Evolutionary conservation across 2,888 invertebrate species (phyloP), one percentile per base, ranked within the genome.

Genomic region (Chymomyza procnemis): DNA sequence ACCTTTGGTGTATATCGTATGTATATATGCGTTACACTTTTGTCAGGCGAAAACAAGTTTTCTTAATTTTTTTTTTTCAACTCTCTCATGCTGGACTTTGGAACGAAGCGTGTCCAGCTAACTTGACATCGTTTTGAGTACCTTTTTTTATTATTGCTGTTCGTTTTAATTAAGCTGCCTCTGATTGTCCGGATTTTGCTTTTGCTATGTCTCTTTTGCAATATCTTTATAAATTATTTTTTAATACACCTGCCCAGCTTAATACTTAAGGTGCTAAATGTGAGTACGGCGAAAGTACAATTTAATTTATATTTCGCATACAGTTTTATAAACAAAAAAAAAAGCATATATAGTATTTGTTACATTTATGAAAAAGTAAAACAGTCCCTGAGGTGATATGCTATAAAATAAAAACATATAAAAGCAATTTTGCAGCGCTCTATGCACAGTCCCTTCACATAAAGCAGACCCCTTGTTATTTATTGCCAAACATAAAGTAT

Each of bases 181-280:
- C 55, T 62, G 54, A 63, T 63, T 50, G 50, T 61, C 46, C 59
- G 60, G 52, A 41, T 64, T 56, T n/a, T 12, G 18, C 14, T 8
- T 50, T 50, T 50, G 18, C 34, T 41, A 12, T 5, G 3, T 41
- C 12, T 41, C 30, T 34, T 12, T 41, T 12, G 9, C 34, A 2
- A 9, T 41, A 41, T 41, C 34, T 41, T 26, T 8, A 6, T 26
- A 26, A 1, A n/a, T n/a, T n/a, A n/a, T n/a, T 6, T 30, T 30
- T 30, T 3, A 12, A 8, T 34, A 3, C 34, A 41, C 65, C 61
- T 34, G 18, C 57, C 50, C 9, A 59, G 52, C 58, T 61, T 26
- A 58, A 63, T 26, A 61, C 61, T 61, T 57, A 47, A 87, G 88
- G 86, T 81, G 81, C 80, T 87, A 87, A 85, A 84, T 81, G 67